Evolutionary conservation across 1,140 invertebrate genomes (phyloP), one percentile per base, ranked within the genome.

Genomic region (Meloidogyne hapla): DNA sequence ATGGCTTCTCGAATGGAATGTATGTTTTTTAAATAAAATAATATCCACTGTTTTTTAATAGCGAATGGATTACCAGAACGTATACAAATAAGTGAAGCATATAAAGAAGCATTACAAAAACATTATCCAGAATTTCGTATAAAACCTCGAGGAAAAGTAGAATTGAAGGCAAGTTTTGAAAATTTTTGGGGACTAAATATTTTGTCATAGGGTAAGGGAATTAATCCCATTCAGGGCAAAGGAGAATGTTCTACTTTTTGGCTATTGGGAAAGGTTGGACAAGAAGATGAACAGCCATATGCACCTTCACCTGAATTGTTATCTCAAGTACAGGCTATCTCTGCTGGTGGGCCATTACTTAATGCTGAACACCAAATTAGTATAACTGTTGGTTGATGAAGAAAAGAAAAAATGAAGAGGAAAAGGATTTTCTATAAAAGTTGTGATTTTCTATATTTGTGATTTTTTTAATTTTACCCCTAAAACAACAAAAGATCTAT

Each of bases 1-100:
- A 79, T 40, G 40, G 75, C 80, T 10, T 79, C 45, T 33, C 28
- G 94, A 72, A 96, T 97, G 94, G 94, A 97, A 88, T 94, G 48
- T 56, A 56, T 56, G 48, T 5, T 18, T 18, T 48, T 56, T 56
- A 56, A 2, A n/a, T n/a, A n/a, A n/a, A n/a, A n/a, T n/a, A n/a
- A n/a, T n/a, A n/a, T n/a, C n/a, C n/a, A n/a, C n/a, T n/a, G n/a
- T n/a, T n/a, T n/a, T n/a, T n/a, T n/a, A n/a, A 56, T 6, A 56
- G 48, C 93, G 33, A 95, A 94, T 83, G 94, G 94, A 18, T 90
- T 92, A 23, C 80, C 82, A 4, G 83, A 80, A 21, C 64, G 64
- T 42, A 85, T 85, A 74, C 83, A 85, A 68, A 77, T 85, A 63
- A 85, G 76, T 45, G 76, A 84, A 42, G 23, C 40, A 23, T 85